phyloP scores from a whole-genome alignment of 2,113 vertebrate species.

The Pituophis catenifer region DNA sequence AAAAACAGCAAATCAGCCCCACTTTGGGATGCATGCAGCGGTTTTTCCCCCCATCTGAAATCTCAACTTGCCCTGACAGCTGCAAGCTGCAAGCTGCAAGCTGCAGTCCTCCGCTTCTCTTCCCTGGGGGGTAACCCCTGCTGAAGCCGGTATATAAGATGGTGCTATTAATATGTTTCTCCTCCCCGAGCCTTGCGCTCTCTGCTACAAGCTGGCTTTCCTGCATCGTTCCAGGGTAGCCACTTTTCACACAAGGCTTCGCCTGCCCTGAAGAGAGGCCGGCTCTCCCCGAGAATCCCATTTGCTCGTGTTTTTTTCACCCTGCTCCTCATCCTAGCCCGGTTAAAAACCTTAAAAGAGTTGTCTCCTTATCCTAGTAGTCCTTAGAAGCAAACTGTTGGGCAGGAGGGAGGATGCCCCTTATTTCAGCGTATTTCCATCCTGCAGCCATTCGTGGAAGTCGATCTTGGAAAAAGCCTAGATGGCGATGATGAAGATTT shows the following conservation, averaged over 20 bases:
- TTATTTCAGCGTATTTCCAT: not conserved
- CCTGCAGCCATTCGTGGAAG: not conserved
- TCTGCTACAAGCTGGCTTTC: not conserved
- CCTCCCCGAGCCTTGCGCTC: no score
- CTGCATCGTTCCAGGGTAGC: not conserved
- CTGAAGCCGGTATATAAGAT: no score
- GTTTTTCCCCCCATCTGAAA: not conserved
- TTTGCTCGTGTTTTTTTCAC: not conserved
- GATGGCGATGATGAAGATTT: not conserved
- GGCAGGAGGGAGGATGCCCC: fast-evolving
- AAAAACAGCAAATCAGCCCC: not conserved
- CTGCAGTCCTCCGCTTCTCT: not conserved
- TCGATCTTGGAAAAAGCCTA: not conserved
- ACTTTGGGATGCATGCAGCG: not conserved
- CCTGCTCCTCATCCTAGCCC: not conserved
- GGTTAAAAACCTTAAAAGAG: not conserved
- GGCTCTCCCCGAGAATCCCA: not conserved
- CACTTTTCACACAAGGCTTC: not conserved
- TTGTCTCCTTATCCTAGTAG: not conserved
- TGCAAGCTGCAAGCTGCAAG: no score
- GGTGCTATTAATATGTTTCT: not conserved
- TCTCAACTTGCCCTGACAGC: not conserved
- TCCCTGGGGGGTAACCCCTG: not conserved
- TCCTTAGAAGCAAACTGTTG: not conserved
- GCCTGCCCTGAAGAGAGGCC: not conserved